phyloP scores from a whole-genome alignment of 2,888 invertebrate species.

The Nomada flava region DNA sequence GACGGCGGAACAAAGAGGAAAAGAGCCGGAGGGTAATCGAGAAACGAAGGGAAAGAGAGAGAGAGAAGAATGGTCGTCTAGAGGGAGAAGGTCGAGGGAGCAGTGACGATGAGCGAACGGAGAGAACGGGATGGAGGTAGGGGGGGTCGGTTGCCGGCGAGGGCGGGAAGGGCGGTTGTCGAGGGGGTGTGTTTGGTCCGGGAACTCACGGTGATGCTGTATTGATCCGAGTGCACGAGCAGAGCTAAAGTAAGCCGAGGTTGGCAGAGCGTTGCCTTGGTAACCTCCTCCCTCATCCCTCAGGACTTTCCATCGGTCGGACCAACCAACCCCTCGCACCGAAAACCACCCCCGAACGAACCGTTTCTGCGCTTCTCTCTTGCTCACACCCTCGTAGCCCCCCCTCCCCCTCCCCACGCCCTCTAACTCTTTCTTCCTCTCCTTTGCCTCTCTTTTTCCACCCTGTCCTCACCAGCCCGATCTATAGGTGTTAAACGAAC shows the following conservation, averaged over 20 bases:
- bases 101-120: conserved; percentile 15
- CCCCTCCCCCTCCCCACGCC: not conserved
- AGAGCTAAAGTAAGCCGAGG: conserved; percentile 82
- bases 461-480: conserved; percentile 52
- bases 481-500: conserved; percentile 65
- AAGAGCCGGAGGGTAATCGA: conserved; percentile 53
- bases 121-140: conserved; percentile 31
- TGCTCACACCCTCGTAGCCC: not conserved
- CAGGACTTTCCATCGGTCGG: conserved; percentile 70
- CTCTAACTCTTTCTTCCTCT: not conserved
- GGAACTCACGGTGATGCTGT: conserved; percentile 83
- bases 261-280: conserved; percentile 81
- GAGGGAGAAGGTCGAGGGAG: conserved; percentile 37
- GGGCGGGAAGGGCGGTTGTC: conserved; percentile 66
- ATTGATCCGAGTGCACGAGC: conserved; percentile 81
- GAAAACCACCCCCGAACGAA: conserved; percentile 78
- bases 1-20: conserved; percentile 37
- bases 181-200: conserved; percentile 82
- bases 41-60: conserved; percentile 56
- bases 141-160: conserved; percentile 56
- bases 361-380: conserved; percentile 35
- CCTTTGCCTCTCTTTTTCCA: conserved; percentile 17
- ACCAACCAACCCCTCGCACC: conserved; percentile 75
- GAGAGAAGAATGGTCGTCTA: conserved; percentile 38
- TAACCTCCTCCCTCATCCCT: conserved; percentile 79